phyloP scores from a whole-genome alignment of 2,113 vertebrate genomes.

The Sapajus apella region DNA sequence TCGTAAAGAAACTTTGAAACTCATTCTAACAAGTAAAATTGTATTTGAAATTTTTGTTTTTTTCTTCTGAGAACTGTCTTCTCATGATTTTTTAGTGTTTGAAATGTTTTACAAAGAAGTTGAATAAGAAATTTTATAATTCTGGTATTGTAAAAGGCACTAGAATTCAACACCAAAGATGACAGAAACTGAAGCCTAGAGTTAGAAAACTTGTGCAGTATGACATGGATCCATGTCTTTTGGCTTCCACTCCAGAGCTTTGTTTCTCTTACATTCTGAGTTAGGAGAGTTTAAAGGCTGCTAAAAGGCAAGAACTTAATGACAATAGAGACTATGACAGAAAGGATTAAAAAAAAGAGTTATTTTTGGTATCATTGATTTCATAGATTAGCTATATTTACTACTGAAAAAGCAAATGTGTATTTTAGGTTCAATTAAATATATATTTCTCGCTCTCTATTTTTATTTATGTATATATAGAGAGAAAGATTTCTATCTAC shows the following conservation, averaged over 20 bases:
- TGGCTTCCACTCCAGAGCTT: neutral
- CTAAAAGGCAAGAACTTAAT: neutral
- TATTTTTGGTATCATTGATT: neutral
- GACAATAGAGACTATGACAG: neutral
- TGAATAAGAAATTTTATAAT: neutral
- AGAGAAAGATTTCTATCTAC: too few species aligned
- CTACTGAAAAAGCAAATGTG: neutral
- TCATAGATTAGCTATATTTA: neutral
- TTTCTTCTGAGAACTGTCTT: neutral
- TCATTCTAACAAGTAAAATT: neutral
- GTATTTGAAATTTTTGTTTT: neutral
- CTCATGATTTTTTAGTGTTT: neutral
- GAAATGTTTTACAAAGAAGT: neutral
- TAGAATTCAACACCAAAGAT: neutral
- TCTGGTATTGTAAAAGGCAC: neutral
- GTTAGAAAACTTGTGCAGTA: neutral
- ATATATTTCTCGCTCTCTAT: too few species aligned
- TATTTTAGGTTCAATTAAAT: neutral
- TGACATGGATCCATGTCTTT: neutral
- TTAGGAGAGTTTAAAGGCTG: neutral
- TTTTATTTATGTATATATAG: too few species aligned
- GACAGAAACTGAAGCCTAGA: neutral
- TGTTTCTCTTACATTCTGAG: neutral
- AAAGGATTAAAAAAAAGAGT: neutral
- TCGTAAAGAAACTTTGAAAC: neutral